Percentiles rank a stretch among this genome's conserved stretches.
phyloP scores from a whole-genome alignment of 2,888 invertebrate species.

The Netelia melanura region DNA sequence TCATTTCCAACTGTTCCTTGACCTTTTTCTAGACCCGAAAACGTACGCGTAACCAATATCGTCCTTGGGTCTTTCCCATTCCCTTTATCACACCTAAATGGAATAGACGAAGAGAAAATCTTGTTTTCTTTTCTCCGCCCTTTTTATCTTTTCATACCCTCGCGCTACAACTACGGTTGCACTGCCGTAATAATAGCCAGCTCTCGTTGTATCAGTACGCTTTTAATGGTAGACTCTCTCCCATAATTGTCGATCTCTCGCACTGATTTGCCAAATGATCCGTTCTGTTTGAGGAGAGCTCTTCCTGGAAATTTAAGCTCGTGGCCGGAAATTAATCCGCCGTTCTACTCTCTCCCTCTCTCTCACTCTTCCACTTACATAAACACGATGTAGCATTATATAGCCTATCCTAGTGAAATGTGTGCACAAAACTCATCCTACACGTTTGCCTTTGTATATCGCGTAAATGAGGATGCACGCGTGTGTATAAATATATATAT shows the following conservation, averaged over 20 bases:
- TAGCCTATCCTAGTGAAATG: conserved; percentile 25
- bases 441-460: background rate
- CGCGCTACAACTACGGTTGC: background rate
- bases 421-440: conserved; percentile 3
- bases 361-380: background rate
- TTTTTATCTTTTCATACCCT: background rate
- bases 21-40: too few relatives aligned
- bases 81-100: too few relatives aligned
- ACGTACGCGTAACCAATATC: too few relatives aligned
- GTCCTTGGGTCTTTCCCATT: too few relatives aligned
- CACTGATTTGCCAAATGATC: conserved; percentile 69
- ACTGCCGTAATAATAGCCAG: background rate
- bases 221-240: conserved; percentile 3
- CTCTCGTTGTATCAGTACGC: background rate
- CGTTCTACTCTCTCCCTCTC: conserved; percentile 16
- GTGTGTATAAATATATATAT: background rate
- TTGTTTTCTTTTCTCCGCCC: too few relatives aligned
- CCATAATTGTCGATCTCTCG: conserved; percentile 49
- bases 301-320: conserved; percentile 60
- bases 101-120: too few relatives aligned
- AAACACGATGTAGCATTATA: conserved; percentile 23
- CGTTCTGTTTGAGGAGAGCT: conserved; percentile 70
- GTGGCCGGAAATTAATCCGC: conserved; percentile 48
- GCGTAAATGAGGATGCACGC: background rate
- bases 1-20: background rate